Evolutionary conservation across 2,797 vertebrate species (phyloP).

Genomic region (Myotis planiceps): DNA sequence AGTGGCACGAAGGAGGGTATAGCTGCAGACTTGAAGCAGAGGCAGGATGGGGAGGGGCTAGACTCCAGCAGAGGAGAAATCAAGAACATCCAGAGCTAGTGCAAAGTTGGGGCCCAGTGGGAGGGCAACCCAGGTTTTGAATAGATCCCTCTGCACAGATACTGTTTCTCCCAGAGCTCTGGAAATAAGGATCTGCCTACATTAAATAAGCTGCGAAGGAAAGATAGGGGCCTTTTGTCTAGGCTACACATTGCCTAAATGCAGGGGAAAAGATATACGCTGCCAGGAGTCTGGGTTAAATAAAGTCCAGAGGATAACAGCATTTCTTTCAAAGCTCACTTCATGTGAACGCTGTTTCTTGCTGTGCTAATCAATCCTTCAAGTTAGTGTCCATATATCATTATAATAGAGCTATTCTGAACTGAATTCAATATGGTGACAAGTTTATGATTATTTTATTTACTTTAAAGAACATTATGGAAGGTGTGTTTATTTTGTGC

Average conservation of each 20-base stretch:
- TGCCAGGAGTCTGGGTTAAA: constrained; percentile 18
- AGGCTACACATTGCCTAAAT: not conserved
- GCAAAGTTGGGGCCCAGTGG: not conserved
- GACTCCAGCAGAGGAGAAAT: not conserved
- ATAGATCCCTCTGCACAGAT: not conserved
- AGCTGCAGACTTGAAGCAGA: not conserved
- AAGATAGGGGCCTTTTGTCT: not conserved
- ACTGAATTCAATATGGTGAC: constrained; percentile 74
- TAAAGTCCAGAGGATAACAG: constrained; percentile 16
- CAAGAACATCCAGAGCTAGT: not conserved
- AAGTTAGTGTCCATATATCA: constrained; percentile 64
- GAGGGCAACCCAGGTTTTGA: not conserved
- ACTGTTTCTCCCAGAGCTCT: not conserved
- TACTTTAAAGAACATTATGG: constrained; percentile 73
- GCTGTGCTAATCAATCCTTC: constrained; percentile 68
- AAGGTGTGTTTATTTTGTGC: constrained; percentile 72
- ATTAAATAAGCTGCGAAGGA: not conserved
- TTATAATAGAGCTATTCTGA: constrained; percentile 74
- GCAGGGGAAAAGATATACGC: not conserved
- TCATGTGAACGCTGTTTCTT: constrained; percentile 34
- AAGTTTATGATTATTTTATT: constrained; percentile 80
- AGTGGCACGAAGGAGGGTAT: not conserved
- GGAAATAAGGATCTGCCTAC: not conserved
- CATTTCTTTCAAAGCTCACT: constrained; percentile 35
- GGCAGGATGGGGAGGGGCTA: rapidly evolving